Evolutionary conservation across 2,888 invertebrate species (phyloP), one percentile per base, ranked within the genome.

Genomic region (Metellina segmentata): DNA sequence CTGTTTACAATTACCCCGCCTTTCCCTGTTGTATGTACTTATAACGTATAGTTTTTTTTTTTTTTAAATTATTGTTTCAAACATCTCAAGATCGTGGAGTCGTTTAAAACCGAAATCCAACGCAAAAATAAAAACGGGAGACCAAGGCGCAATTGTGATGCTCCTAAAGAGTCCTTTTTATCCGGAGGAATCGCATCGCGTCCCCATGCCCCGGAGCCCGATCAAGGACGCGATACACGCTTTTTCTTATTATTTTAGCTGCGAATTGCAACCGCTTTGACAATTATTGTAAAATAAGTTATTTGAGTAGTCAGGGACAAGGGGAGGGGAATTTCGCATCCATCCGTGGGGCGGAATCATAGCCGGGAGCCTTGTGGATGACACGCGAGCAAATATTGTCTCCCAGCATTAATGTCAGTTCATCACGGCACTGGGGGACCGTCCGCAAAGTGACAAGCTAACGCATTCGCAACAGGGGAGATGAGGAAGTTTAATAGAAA

Each of bases 331-430:
- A 85, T 71, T 82, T 82, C 72, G 52, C 19, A 82, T 82, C 48
- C 71, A 72, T 72, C 82, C 82, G 72, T 19, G 85, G 13, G 75
- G 48, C 20, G 61, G 34, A 85, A 53, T 85, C 75, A 61, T 61
- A 52, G 85, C 75, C 53, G 5, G 72, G 61, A 48, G 85, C 85
- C 34, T 16, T 75, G 85, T 75, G 20, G 71, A 85, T 61, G 74
- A 61, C 85, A 85, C 34, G 74, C 53, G 61, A 85, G 75, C 85
- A 85, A 85, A 85, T 75, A 85, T 85, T 85, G 85, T 85, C 85
- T 75, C 53, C 85, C 13, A 75, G 61, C 85, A 85, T 85, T 85
- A 85, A 61, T 61, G 85, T 85, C 85, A 85, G 13, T n/a, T 20
- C 20, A 74, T 7, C 53, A 1, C 34, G 19, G 6, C 20, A 1